Evolutionary conservation across 2,113 vertebrate genomes (phyloP), one percentile per base, ranked within the genome.

Genomic region (Potamarius usumacintae): DNA sequence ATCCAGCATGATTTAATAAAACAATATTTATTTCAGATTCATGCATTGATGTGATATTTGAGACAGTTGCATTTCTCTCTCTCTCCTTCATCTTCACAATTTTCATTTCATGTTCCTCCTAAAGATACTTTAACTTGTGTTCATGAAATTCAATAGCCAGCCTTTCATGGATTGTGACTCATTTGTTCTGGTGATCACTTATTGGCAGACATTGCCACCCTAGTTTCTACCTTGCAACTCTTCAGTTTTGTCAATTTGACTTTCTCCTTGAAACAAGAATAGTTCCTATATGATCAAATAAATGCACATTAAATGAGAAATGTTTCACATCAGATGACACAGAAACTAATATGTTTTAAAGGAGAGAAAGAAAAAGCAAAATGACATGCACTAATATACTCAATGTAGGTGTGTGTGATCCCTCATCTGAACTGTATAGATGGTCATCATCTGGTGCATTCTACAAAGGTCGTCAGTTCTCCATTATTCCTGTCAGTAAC

Each of bases 121-220:
- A 60, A 83, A 87, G 55, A 83, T 77, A 76, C 67, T 63, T 83
- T 15, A 87, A 77, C 10, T 52, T 83, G 22, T 82, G 83, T 85
- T 89, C 78, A 90, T 88, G 58, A 74, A 90, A 89, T 83, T 89
- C 78, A 82, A 17, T 87, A 53, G 76, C 77, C 74, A 90, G 52
- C 82, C 22, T 89, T 84, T 85, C 67, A 85, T 89, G 69, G 27
- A 87, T 78, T 60, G 58, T 42, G 42, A 42, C 42, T 77, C 30
- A 88, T 76, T 90, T 85, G 53, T 90, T 84, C 30, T 88, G 76
- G 9, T 63, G 50, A 55, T 69, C 63, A 77, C 71, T 42, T 67
- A 86, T 57, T 85, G 34, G 57, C 84, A 85, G 71, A 77, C 20
- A 62, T 42, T 62, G 53, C 53, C 53, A 85, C 30, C 15, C 67